These are phyloP conservation scores for Drosophila ustulata DNA, from an alignment of 2,888 invertebrate species.

Conservation along the genomic window DNA sequence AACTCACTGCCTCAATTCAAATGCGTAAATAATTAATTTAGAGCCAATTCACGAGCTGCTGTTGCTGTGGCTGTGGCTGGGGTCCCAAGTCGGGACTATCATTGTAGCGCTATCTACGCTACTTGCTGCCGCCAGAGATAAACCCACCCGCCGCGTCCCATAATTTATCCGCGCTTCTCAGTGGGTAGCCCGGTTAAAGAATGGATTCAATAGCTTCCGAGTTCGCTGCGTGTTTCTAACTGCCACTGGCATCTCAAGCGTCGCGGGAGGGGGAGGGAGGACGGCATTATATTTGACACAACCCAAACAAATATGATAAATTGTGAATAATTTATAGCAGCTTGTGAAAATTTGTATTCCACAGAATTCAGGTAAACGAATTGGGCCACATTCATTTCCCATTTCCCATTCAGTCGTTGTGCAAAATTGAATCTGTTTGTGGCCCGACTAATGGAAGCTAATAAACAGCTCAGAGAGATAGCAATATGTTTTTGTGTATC, in stretches of 20 bases:
- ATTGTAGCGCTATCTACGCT: conserved; percentile 46
- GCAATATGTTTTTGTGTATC: conserved; percentile 32
- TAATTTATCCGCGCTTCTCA: conserved; percentile 61
- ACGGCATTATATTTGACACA: conserved; percentile 6
- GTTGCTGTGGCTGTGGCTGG: conserved; percentile 2
- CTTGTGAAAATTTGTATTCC: conserved; percentile 11
- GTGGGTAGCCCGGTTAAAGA: conserved; percentile 31
- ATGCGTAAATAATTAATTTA: conserved; percentile 81
- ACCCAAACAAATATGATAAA: conserved; percentile 14
- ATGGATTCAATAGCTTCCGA: conserved; percentile 17
- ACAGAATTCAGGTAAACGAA: conserved; percentile 6
- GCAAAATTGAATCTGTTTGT: conserved; percentile 61
- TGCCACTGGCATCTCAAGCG: neutral
- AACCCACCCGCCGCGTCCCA: conserved; percentile 71
- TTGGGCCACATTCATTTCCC: conserved; percentile 18
- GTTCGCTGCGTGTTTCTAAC: conserved; percentile 2
- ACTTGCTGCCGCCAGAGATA: conserved; percentile 61
- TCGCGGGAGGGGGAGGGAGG: neutral
- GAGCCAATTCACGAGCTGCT: conserved; percentile 73
- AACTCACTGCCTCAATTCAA: conserved; percentile 76
- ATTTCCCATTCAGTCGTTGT: conserved; percentile 25
- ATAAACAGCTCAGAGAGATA: conserved; percentile 59
- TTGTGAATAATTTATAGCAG: conserved; percentile 13
- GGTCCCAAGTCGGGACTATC: conserved; percentile 11
- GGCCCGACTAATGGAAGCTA: conserved; percentile 59